Percentiles rank a stretch among this genome's conserved stretches.
These are phyloP conservation scores for Oligia strigilis DNA, from an alignment of 2,888 invertebrate species.

Conservation along the genomic window DNA sequence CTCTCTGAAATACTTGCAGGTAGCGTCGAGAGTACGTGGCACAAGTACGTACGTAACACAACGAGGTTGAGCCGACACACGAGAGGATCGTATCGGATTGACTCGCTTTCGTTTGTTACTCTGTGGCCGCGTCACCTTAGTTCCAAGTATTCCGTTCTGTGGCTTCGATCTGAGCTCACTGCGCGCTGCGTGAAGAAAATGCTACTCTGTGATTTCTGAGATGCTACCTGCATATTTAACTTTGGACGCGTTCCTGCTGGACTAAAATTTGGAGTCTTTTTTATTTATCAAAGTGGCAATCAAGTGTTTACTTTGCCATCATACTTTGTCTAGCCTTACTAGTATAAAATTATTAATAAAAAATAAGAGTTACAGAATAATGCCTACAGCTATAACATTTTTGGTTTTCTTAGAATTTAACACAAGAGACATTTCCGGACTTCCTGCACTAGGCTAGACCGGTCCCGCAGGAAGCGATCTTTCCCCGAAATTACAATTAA, in stretches of 20 bases:
- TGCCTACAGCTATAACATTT: neutral
- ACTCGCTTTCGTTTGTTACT: slow-evolving; percentile 29
- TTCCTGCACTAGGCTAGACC: neutral
- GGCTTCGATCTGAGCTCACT: neutral
- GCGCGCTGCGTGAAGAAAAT: neutral
- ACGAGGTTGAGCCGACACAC: slow-evolving; percentile 36
- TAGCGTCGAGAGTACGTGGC: neutral
- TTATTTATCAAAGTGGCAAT: neutral
- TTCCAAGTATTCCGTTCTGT: neutral
- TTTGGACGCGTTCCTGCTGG: neutral
- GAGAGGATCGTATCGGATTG: slow-evolving; percentile 47
- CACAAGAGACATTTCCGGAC: neutral
- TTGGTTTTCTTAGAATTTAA: neutral
- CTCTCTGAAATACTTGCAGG: neutral
- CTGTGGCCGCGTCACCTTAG: slow-evolving; percentile 16
- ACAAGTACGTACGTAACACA: neutral
- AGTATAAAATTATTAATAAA: neutral
- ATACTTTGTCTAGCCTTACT: neutral
- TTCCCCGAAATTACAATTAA: neutral
- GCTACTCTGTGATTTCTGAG: neutral
- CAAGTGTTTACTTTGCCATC: neutral
- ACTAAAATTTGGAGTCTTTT: neutral
- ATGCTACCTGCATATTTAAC: neutral
- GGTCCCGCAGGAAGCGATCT: neutral
- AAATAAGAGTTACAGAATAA: neutral